These are phyloP conservation scores for Cossypha caffra DNA, from an alignment of 2,797 vertebrate species.

Conservation along the genomic window DNA sequence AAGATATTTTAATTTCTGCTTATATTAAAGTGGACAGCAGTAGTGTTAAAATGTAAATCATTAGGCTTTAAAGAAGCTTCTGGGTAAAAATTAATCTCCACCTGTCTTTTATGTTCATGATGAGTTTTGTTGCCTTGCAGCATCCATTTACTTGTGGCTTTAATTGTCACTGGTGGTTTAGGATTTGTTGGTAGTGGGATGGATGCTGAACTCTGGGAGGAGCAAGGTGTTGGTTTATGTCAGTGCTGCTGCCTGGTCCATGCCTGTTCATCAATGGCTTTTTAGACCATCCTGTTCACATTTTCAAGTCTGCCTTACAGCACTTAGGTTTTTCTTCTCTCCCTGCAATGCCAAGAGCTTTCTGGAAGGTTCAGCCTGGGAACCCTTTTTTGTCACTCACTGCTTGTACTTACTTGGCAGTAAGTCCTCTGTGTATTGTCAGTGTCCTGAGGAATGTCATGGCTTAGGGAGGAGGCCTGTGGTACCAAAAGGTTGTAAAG, in stretches of 20 bases:
- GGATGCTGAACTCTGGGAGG: neutral
- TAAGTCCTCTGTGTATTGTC: neutral
- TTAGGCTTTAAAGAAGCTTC: conserved; percentile 8
- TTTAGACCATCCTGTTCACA: neutral
- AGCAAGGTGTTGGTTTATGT: rapidly evolving
- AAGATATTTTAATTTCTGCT: neutral
- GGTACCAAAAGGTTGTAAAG: neutral
- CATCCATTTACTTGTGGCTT: neutral
- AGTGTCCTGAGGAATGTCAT: neutral
- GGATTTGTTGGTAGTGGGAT: neutral
- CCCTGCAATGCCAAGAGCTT: neutral
- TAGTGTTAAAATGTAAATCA: neutral
- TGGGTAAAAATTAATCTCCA: neutral
- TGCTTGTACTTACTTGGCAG: rapidly evolving
- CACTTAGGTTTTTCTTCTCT: neutral
- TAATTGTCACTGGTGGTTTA: neutral
- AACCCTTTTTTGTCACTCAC: neutral
- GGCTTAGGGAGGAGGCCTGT: neutral
- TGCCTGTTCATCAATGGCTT: neutral
- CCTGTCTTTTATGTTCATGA: neutral
- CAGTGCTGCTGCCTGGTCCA: neutral
- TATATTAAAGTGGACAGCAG: neutral
- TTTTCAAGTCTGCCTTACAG: neutral
- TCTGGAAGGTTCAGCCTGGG: neutral
- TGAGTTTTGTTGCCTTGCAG: neutral